A percentile compares a stretch with the other conserved stretches of the same genome.
phyloP scores from a whole-genome alignment of 2,888 invertebrate species.

The Sipha maydis region DNA sequence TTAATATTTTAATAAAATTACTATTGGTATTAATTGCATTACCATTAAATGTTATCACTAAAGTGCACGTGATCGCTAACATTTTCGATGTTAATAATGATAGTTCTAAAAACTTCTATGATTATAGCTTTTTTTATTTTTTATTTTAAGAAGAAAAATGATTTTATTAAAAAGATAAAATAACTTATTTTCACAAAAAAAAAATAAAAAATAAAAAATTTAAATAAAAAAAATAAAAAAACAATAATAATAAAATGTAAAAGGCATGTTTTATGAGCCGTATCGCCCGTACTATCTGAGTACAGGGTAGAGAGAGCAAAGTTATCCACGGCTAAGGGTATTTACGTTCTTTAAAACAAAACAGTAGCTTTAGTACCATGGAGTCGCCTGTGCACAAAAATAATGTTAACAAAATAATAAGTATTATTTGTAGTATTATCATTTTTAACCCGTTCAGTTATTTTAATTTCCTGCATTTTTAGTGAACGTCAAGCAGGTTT shows the following conservation, averaged over 20 bases:
- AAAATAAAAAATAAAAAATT: too few species aligned
- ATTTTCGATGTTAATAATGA: too few species aligned
- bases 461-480: conserved; percentile 19
- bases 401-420: conserved; percentile 23
- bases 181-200: neutral
- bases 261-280: conserved; percentile 5
- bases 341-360: conserved; percentile 41
- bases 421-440: conserved; percentile 14
- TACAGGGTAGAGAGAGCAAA: neutral
- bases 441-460: neutral
- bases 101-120: too few species aligned
- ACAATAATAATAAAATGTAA: neutral
- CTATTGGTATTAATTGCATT: too few species aligned
- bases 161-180: neutral
- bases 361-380: conserved; percentile 5
- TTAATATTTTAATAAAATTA: too few species aligned
- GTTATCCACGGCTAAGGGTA: neutral
- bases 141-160: neutral
- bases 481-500: neutral
- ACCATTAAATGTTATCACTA: too few species aligned
- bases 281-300: neutral
- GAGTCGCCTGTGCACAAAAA: neutral
- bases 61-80: too few species aligned
- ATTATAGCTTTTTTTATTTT: neutral
- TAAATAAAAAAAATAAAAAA: neutral